Conservation (phyloP, 2,113 vertebrate species). For the Gymnorhina tibicen region DNA sequence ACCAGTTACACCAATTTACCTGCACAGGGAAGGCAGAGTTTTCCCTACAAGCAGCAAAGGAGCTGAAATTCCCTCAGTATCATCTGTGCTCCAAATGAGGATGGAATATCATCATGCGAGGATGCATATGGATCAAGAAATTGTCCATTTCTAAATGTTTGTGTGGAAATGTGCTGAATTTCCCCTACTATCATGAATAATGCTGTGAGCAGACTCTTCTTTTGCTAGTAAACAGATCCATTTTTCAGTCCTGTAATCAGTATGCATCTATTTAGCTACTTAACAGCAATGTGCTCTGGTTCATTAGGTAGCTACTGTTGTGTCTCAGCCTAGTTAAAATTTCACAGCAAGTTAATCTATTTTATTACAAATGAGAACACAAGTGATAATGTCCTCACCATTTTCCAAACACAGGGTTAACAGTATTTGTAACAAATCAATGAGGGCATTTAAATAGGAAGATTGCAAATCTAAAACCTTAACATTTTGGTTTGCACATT, state of each 20-base stretch:
- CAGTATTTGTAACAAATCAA: conserved; percentile 72
- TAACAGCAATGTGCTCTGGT: conserved; percentile 75
- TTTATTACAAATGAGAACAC: conserved; percentile 81
- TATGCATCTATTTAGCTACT: conserved; percentile 79
- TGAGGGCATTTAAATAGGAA: conserved; percentile 66
- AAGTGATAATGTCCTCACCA: conserved; percentile 71
- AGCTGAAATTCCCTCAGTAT: neutral
- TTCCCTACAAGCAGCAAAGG: neutral
- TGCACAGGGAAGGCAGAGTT: neutral
- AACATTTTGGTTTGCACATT: conserved; percentile 47
- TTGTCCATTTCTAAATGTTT: neutral
- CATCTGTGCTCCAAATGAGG: neutral
- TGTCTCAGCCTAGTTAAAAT: conserved; percentile 77
- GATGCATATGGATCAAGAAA: neutral
- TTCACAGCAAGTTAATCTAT: conserved; percentile 81
- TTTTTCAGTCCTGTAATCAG: conserved; percentile 77
- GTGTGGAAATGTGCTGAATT: neutral
- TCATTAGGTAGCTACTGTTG: conserved; percentile 82
- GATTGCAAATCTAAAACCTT: conserved; percentile 56
- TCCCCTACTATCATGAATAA: conserved; percentile 21
- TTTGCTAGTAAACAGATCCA: conserved; percentile 69
- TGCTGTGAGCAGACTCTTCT: conserved; percentile 9
- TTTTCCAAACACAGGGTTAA: conserved; percentile 78
- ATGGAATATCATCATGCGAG: neutral
- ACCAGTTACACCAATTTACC: neutral